A percentile compares a stretch with the other conserved stretches of the same genome.
Conservation (phyloP, 2,797 vertebrate genomes). For the Sebastes miniatus region DNA sequence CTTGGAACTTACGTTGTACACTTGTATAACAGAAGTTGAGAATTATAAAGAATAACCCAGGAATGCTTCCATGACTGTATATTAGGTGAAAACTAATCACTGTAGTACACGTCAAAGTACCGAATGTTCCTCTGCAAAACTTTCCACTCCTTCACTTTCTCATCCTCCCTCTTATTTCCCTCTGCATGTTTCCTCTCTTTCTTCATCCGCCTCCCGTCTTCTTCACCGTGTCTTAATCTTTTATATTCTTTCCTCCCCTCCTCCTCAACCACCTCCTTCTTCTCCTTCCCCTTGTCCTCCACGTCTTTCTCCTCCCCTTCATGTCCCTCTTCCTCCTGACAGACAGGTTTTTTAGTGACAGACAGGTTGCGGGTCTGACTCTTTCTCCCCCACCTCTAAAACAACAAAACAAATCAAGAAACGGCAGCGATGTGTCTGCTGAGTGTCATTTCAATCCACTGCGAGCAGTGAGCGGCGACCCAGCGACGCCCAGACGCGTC, state of each 20-base stretch:
- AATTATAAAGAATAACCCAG: too few species aligned
- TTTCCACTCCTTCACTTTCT: background rate
- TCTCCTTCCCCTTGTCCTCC: background rate
- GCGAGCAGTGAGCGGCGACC: slow-evolving; percentile 10
- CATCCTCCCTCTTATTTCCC: too few species aligned
- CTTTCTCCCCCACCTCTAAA: background rate
- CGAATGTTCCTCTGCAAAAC: background rate
- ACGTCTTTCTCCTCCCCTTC: background rate
- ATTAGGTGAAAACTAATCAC: too few species aligned
- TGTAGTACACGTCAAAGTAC: background rate
- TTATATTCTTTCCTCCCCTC: background rate
- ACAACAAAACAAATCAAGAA: slow-evolving; percentile 31
- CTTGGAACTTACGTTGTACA: too few species aligned
- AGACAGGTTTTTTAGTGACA: slow-evolving; percentile 10
- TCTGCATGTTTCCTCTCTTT: too few species aligned
- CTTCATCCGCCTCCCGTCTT: background rate
- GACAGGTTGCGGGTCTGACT: slow-evolving; percentile 1
- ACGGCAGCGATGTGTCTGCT: slow-evolving; percentile 6
- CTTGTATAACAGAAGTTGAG: too few species aligned
- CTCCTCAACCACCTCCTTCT: background rate
- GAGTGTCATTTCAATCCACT: slow-evolving; percentile 44
- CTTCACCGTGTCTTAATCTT: background rate
- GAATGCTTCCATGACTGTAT: too few species aligned
- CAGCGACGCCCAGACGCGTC: background rate
- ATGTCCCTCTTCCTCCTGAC: background rate